Evolutionary conservation across 2,113 vertebrate genomes (phyloP).

Genomic region (Corythoichthys haematopterus): DNA sequence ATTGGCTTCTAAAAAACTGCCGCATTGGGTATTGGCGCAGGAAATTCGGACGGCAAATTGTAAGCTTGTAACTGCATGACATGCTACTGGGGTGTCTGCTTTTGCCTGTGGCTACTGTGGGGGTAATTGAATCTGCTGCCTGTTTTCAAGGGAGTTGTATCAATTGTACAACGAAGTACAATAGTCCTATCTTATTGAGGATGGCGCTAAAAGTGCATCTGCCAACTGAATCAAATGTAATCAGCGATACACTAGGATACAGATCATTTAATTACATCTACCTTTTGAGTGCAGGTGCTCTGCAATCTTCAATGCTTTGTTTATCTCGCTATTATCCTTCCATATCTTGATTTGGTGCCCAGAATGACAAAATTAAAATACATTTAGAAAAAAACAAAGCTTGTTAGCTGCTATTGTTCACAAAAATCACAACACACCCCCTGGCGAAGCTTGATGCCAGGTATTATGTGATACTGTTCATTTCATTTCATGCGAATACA

Average conservation of each 20-base stretch:
- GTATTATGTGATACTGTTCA: neutral
- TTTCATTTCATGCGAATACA: neutral
- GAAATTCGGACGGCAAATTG: slow-evolving; percentile 13
- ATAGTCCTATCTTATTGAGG: slow-evolving; percentile 31
- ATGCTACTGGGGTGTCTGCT: slow-evolving; percentile 20
- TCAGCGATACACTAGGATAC: neutral
- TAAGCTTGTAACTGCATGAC: slow-evolving; percentile 23
- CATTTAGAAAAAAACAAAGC: neutral
- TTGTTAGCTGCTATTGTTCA: neutral
- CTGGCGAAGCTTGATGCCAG: neutral
- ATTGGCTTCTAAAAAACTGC: slow-evolving; percentile 21
- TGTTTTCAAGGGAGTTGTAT: slow-evolving; percentile 25
- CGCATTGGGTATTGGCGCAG: slow-evolving; percentile 22
- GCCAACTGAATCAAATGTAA: slow-evolving; percentile 16
- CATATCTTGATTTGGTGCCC: neutral
- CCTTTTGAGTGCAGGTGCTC: neutral
- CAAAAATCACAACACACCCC: neutral
- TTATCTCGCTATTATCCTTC: neutral
- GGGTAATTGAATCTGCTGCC: slow-evolving; percentile 41
- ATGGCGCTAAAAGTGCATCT: slow-evolving; percentile 24
- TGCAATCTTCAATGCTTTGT: neutral
- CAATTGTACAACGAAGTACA: slow-evolving; percentile 23
- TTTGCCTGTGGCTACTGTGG: slow-evolving; percentile 36
- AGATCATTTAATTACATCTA: slow-evolving; percentile 2
- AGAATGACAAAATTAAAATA: neutral